Evolutionary conservation across 2,888 invertebrate species (phyloP).

Genomic region (Taphrorychus bicolor): DNA sequence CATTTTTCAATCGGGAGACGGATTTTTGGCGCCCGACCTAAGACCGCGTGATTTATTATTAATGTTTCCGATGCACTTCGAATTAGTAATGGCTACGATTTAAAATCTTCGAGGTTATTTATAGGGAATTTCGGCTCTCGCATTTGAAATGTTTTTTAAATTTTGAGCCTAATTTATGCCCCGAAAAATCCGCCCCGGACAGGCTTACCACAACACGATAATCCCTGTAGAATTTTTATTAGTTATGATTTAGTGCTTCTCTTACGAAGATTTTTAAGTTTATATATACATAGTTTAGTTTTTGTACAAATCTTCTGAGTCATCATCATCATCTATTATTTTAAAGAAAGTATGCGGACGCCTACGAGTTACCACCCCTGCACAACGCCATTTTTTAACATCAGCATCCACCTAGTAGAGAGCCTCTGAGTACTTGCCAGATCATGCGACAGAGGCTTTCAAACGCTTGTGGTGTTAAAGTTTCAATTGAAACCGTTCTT

Average conservation of each 20-base stretch:
- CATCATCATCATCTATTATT: too few relatives aligned
- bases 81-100: constrained; percentile 38
- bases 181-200: constrained; percentile 2
- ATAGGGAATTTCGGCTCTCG: constrained; percentile 22
- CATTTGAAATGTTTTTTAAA: constrained; percentile 28
- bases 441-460: too few relatives aligned
- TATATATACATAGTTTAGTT: too few relatives aligned
- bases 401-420: too few relatives aligned
- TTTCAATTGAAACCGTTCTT: too few relatives aligned
- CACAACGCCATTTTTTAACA: too few relatives aligned
- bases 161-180: constrained; percentile 26
- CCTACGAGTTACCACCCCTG: too few relatives aligned
- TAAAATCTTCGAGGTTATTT: constrained; percentile 32
- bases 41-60: constrained; percentile 35
- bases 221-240: constrained; percentile 15
- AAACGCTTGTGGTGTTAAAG: too few relatives aligned
- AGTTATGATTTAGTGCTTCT: constrained; percentile 4
- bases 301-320: too few relatives aligned
- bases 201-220: constrained; percentile 17
- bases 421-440: too few relatives aligned
- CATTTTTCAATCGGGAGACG: constrained; percentile 37
- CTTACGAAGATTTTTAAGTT: too few relatives aligned
- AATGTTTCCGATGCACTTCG: constrained; percentile 37
- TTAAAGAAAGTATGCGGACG: too few relatives aligned
- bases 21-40: constrained; percentile 44